phyloP scores from a whole-genome alignment of 2,888 invertebrate species.

The Chloroclystis v-ata region DNA sequence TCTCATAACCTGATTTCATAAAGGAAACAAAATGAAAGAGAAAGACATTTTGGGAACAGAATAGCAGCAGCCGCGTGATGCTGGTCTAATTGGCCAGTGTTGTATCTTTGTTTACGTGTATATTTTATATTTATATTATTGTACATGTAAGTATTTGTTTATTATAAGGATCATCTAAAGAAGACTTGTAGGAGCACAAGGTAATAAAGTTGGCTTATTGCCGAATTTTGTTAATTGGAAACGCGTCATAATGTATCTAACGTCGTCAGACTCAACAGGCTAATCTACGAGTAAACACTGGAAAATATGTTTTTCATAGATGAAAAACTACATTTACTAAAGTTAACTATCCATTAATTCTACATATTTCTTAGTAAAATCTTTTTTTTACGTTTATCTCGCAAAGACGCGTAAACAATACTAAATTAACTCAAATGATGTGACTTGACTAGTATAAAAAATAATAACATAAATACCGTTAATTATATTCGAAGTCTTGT shows the following conservation, averaged over 20 bases:
- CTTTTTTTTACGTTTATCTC: too few species aligned
- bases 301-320: background rate
- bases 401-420: too few species aligned
- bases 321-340: background rate
- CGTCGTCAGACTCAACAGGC: background rate
- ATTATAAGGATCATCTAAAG: background rate
- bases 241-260: conserved; percentile 32
- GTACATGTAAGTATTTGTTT: conserved; percentile 9
- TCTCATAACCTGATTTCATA: conserved; percentile 1
- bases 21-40: conserved; percentile 2
- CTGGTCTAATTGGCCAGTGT: background rate
- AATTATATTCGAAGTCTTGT: too few species aligned
- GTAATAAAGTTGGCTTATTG: conserved; percentile 14
- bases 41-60: conserved; percentile 1
- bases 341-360: too few species aligned
- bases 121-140: background rate
- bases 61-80: background rate
- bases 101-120: too few species aligned
- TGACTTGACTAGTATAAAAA: too few species aligned
- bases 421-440: too few species aligned
- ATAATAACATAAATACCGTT: too few species aligned
- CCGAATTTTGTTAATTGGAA: conserved; percentile 38
- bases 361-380: too few species aligned
- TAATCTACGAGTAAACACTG: background rate
- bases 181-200: conserved; percentile 11